A percentile compares a stretch with the other conserved stretches of the same genome.
Evolutionary conservation across 2,797 vertebrate species (phyloP).

Genomic region (Yasuhikotakia modesta): DNA sequence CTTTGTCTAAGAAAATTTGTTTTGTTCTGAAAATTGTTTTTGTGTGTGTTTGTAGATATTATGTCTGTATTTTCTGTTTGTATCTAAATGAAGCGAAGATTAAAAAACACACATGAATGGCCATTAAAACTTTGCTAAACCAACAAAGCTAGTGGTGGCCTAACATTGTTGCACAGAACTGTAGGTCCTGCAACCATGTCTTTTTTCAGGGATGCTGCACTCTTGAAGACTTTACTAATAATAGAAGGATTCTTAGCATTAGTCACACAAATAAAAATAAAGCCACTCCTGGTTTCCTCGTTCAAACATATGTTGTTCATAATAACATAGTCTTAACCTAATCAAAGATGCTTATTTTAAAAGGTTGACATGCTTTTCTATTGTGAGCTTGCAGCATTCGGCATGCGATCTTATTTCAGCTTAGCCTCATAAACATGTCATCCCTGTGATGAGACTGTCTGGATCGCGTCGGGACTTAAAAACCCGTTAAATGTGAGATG

Average conservation of each 20-base stretch:
- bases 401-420: constrained; percentile 45
- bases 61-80: too few species aligned
- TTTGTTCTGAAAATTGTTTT: too few species aligned
- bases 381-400: constrained; percentile 53
- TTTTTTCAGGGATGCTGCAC: neutral
- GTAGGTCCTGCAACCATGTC: neutral
- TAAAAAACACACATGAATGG: too few species aligned
- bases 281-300: neutral
- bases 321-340: constrained; percentile 29
- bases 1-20: too few species aligned
- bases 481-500: neutral
- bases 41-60: too few species aligned
- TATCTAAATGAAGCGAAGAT: too few species aligned
- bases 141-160: too few species aligned
- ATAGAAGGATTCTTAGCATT: neutral
- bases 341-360: constrained; percentile 41
- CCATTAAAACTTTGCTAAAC: too few species aligned
- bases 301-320: constrained; percentile 18
- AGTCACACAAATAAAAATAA: constrained; percentile 8
- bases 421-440: constrained; percentile 51
- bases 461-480: constrained; percentile 27
- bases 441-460: constrained; percentile 29
- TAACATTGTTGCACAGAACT: neutral
- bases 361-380: constrained; percentile 53
- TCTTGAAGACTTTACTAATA: neutral